These are phyloP conservation scores for Acropternis orthonyx DNA, from an alignment of 2,797 vertebrate genomes.

Conservation along the genomic window DNA sequence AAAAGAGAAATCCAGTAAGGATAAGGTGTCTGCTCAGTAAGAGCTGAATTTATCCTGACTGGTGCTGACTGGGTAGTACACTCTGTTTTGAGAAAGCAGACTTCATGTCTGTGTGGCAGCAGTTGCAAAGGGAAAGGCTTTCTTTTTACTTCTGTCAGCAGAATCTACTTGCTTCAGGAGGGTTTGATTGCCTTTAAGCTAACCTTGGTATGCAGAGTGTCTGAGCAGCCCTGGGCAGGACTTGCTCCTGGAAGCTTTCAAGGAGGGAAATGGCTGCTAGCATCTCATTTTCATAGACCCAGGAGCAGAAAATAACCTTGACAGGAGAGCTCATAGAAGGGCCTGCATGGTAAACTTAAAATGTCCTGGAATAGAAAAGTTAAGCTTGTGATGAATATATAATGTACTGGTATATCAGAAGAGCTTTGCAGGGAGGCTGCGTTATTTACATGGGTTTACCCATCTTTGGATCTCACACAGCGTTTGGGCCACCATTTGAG, in stretches of 20 bases:
- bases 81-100: not conserved
- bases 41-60: not conserved
- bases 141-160: not conserved
- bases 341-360: not conserved
- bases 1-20: not conserved
- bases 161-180: not conserved
- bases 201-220: not conserved
- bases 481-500: not conserved
- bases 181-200: accelerated
- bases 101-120: not conserved
- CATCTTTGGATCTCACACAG: not conserved
- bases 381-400: not conserved
- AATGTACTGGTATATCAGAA: not conserved
- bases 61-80: not conserved
- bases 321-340: not conserved
- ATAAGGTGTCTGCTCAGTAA: not conserved
- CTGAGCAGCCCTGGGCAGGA: not conserved
- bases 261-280: not conserved
- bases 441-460: not conserved
- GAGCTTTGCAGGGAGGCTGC: not conserved
- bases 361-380: not conserved
- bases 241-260: not conserved
- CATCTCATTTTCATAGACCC: not conserved
- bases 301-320: not conserved
- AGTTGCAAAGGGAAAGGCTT: not conserved